phyloP scores from a whole-genome alignment of 2,797 vertebrate species.

The Vultur gryphus region DNA sequence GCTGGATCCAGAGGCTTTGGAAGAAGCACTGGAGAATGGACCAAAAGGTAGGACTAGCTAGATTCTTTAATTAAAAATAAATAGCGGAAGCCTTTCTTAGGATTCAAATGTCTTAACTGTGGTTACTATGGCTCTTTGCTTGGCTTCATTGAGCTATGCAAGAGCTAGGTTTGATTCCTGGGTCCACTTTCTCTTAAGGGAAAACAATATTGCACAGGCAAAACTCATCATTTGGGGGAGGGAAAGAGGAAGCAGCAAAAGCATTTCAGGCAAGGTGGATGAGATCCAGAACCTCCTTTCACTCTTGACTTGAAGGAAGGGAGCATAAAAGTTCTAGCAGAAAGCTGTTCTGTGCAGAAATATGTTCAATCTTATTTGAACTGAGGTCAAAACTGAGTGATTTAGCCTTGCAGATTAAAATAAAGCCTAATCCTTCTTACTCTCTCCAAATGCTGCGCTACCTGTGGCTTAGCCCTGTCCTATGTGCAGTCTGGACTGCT shows the following conservation, averaged over 20 bases:
- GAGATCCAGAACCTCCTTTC: background rate
- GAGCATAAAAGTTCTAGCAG: background rate
- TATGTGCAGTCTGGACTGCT: background rate
- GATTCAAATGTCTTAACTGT: background rate
- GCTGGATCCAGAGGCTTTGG: constrained; percentile 84
- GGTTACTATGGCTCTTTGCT: background rate
- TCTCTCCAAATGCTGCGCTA: background rate
- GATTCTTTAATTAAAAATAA: background rate
- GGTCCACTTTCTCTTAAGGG: background rate
- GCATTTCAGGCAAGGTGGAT: background rate
- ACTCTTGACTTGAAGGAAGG: background rate
- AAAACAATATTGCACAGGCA: background rate
- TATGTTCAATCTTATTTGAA: background rate
- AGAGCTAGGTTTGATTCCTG: background rate
- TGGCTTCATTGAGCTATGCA: background rate
- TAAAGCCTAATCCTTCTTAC: background rate
- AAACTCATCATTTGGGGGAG: background rate
- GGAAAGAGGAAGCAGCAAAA: background rate
- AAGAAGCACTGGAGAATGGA: constrained; percentile 92
- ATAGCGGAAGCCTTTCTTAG: background rate
- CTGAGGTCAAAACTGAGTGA: background rate
- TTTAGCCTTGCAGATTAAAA: background rate
- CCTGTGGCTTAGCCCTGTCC: background rate
- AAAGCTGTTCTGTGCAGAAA: background rate
- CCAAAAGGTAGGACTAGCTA: constrained; percentile 80